Evolutionary conservation across 2,113 vertebrate genomes (phyloP).

Genomic region (Chlorocebus sabaeus): DNA sequence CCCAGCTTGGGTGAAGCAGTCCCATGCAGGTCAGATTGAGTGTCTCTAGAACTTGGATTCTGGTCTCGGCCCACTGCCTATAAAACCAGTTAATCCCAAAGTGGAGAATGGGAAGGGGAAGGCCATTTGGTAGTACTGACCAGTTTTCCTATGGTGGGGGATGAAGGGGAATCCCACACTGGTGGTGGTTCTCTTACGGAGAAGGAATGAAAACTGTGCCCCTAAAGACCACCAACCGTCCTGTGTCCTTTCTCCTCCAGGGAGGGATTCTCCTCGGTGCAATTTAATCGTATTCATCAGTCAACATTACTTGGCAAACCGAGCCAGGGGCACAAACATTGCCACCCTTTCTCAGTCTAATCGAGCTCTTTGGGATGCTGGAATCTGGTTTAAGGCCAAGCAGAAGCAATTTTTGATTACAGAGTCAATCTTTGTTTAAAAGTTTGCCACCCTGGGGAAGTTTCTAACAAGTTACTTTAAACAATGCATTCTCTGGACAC

Average conservation of each 20-base stretch:
- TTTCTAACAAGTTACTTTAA: slow-evolving; percentile 57
- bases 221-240: background rate
- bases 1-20: background rate
- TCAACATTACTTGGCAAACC: slow-evolving; percentile 67
- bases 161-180: too few relatives aligned
- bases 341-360: slow-evolving; percentile 66
- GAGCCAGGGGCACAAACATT: slow-evolving; percentile 74
- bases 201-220: background rate
- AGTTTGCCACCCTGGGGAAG: slow-evolving; percentile 64
- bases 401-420: slow-evolving; percentile 71
- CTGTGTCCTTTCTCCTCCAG: background rate
- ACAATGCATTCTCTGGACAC: slow-evolving; percentile 59
- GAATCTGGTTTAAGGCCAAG: slow-evolving; percentile 71
- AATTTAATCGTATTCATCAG: slow-evolving; percentile 69
- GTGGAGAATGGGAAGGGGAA: background rate
- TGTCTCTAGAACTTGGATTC: background rate
- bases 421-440: slow-evolving; percentile 70
- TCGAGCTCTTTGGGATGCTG: slow-evolving; percentile 54
- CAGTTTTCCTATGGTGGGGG: background rate
- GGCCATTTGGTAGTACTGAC: background rate
- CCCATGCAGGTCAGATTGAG: fast-evolving
- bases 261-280: background rate
- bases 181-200: background rate
- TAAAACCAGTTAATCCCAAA: fast-evolving
- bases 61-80: background rate